Base-by-base conservation (phyloP, 2,797 vertebrate genomes). In the Coregonus ussuriensis region DNA sequence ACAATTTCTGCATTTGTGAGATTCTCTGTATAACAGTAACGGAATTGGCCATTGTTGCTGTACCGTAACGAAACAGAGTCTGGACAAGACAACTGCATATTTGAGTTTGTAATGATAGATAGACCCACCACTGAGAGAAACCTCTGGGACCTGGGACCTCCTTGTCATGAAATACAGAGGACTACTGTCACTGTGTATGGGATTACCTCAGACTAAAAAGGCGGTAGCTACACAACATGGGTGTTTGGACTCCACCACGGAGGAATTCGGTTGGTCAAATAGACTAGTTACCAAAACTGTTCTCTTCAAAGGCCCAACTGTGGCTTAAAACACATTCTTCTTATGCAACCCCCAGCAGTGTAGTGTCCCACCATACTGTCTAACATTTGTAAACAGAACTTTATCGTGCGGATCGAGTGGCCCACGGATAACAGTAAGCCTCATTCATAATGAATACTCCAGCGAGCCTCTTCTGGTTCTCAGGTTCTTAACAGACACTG, bases 361-460 rank as follows among this genome's bases (percentile, higher is more conserved):
- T 11, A 53, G 35, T 62, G 79, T 4, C 31, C 9, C 15, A 6
- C 65, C 6, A 2, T 9, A 67, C 31, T 6, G 66, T 4, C 79
- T 77, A 74, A 66, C 77, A 81, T 74, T 74, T 72, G 80, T 79
- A 74, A 83, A 56, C 74, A 72, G 82, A 84, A 76, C 35, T 76
- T 86, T 84, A 75, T 41, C 63, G 4, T 54, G 67, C 77, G 85
- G 81, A 89, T 89, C 76, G 3, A 86, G 80, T 88, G 83, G 74
- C 88, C 74, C 82, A 59, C 33, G 41, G 66, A 79, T 21, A 83
- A 91, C 80, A 71, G 82, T 74, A 37, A 66, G 79, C 72, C 86
- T 92, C 87, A 89, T 94, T 88, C 84, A 94, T 94, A 93, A 93
- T 93, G 71, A 81, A 94, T 90, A 72, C 35, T 66, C 75, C 77